Conservation (phyloP, 2,113 vertebrate genomes). For the Aptenodytes forsteri region DNA sequence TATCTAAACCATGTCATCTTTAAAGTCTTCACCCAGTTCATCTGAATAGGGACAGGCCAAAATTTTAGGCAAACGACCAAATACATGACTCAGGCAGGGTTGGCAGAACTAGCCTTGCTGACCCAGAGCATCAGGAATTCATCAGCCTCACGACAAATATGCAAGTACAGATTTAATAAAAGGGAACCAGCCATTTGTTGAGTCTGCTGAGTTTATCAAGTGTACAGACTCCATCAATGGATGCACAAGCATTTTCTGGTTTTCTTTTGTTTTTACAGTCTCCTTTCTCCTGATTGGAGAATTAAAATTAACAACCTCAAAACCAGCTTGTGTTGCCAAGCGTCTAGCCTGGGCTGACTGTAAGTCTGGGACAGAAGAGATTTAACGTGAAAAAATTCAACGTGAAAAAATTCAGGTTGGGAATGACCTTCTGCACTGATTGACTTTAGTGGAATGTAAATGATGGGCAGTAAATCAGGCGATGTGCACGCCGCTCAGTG, state of each 20-base stretch:
- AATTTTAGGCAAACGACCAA: neutral
- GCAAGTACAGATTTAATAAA: conserved; percentile 3
- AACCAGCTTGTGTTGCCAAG: conserved; percentile 8
- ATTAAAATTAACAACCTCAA: conserved; percentile 28
- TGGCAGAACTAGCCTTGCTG: neutral
- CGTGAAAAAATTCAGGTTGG: conserved; percentile 74
- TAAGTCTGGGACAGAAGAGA: conserved; percentile 53
- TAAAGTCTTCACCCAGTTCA: neutral
- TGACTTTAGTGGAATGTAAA: conserved; percentile 87
- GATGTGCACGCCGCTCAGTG: conserved; percentile 56
- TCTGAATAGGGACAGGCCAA: neutral
- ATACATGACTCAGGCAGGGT: neutral
- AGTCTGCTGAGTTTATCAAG: neutral
- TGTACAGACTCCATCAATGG: neutral
- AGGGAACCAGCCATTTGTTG: neutral
- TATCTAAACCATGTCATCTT: neutral
- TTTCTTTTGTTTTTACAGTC: conserved; percentile 10
- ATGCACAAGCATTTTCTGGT: neutral
- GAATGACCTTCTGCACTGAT: conserved; percentile 87
- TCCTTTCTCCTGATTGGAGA: neutral
- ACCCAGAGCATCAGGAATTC: conserved; percentile 28
- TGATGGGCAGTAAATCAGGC: conserved; percentile 87
- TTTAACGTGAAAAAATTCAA: conserved; percentile 77
- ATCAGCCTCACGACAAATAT: neutral
- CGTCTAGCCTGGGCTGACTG: neutral